Percentiles rank a stretch among this genome's conserved stretches.
Conservation (phyloP, 2,113 vertebrate genomes). For the Gavialis gangeticus region DNA sequence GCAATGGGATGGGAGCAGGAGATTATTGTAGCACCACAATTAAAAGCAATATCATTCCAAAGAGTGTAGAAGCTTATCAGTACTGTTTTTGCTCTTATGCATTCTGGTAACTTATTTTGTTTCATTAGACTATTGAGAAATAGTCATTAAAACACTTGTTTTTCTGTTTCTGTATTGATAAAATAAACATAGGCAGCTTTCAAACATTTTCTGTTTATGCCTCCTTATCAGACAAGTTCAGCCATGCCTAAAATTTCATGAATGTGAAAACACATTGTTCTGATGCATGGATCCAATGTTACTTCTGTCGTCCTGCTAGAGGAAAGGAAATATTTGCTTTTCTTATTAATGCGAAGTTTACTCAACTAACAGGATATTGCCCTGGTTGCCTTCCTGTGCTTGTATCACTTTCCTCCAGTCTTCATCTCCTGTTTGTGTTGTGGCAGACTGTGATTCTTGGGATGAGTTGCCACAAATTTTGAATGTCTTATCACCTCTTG, state of each 20-base stretch:
- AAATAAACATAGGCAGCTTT: background rate
- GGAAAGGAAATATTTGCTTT: background rate
- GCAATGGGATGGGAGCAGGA: background rate
- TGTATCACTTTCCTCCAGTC: background rate
- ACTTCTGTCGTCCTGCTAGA: background rate
- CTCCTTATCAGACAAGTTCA: background rate
- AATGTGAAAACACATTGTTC: background rate
- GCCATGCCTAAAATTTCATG: background rate
- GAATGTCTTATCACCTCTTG: no score
- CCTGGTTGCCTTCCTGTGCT: background rate
- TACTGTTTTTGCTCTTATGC: background rate
- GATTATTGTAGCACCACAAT: background rate
- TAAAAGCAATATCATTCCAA: background rate
- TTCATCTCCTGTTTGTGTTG: slow-evolving; percentile 11
- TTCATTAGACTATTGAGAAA: background rate
- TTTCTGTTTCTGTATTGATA: background rate
- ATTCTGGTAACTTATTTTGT: background rate
- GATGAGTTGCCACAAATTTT: background rate
- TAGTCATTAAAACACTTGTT: background rate
- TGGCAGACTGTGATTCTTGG: slow-evolving; percentile 23
- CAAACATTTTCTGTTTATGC: background rate
- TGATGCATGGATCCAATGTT: background rate
- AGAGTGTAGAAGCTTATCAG: background rate
- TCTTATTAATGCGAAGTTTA: background rate
- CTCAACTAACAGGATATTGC: background rate